phyloP scores from a whole-genome alignment of 2,113 vertebrate species.

The Pitta sordida region DNA sequence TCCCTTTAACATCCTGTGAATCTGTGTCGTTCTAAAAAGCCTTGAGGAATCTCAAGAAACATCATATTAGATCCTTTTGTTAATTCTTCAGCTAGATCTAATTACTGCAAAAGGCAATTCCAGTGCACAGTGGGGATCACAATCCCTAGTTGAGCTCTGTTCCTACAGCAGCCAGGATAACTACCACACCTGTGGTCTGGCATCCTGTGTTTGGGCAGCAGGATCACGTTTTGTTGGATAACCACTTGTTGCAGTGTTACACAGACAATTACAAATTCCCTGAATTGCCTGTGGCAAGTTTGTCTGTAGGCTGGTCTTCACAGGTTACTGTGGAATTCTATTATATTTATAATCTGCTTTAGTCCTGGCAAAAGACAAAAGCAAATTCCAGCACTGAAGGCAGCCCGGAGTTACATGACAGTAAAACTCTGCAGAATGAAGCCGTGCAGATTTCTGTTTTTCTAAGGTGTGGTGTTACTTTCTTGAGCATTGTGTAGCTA shows the following conservation, averaged over 20 bases:
- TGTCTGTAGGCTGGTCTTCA: not conserved
- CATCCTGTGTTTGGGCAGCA: not conserved
- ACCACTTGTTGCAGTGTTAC: not conserved
- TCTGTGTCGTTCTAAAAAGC: not conserved
- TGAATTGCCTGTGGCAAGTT: not conserved
- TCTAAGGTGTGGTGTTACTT: not conserved
- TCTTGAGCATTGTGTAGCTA: not conserved
- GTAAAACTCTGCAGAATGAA: not conserved
- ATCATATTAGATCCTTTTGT: not conserved
- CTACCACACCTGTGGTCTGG: not conserved
- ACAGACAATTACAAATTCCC: not conserved
- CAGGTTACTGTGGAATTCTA: not conserved
- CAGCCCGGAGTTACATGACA: not conserved
- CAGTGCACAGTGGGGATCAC: not conserved
- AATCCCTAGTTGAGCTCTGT: not conserved
- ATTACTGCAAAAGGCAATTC: not conserved
- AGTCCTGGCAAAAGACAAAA: not conserved
- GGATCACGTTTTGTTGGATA: not conserved
- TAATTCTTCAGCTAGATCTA: not conserved
- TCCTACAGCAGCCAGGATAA: not conserved
- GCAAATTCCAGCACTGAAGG: not conserved
- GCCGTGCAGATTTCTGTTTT: not conserved
- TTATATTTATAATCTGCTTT: not conserved
- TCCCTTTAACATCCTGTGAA: too few relatives aligned
- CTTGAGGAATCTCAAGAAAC: not conserved